Evolutionary conservation across 2,888 invertebrate species (phyloP).

Genomic region (Toxonevra muliebris): DNA sequence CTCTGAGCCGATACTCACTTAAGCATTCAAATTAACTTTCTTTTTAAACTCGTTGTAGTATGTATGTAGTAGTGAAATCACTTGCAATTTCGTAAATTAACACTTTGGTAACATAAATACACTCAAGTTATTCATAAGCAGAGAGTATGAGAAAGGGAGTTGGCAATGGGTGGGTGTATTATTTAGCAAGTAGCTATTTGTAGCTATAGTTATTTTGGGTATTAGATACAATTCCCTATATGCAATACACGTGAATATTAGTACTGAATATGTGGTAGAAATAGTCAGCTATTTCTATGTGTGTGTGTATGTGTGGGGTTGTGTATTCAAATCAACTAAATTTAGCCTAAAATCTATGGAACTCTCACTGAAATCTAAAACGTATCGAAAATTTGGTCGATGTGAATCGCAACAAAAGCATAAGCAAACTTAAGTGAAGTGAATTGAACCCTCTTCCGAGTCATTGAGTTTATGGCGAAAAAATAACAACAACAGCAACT

Average conservation of each 20-base stretch:
- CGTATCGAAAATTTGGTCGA: no score
- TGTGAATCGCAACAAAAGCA: neutral
- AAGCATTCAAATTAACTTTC: neutral
- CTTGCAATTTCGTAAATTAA: conserved; percentile 28
- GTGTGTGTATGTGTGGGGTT: no score
- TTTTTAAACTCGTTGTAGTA: no score
- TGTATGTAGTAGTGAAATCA: conserved; percentile 1
- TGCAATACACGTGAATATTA: no score
- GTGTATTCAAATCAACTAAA: no score
- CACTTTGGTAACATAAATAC: conserved; percentile 6
- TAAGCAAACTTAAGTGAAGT: conserved; percentile 2
- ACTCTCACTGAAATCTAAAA: no score
- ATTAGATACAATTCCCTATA: neutral
- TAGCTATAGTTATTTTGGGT: conserved; percentile 4
- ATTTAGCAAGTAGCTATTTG: neutral
- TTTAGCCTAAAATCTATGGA: no score
- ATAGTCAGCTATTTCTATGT: no score
- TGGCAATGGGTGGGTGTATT: neutral
- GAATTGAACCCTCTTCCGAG: conserved; percentile 8
- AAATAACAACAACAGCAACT: neutral
- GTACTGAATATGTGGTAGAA: no score
- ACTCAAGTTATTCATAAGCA: neutral
- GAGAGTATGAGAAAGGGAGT: neutral
- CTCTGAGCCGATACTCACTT: neutral
- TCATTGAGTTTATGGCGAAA: conserved; percentile 8